Evolutionary conservation across 64 coral and sea anemone species (phyloP).

Genomic region (Pocillopora damicornis): DNA sequence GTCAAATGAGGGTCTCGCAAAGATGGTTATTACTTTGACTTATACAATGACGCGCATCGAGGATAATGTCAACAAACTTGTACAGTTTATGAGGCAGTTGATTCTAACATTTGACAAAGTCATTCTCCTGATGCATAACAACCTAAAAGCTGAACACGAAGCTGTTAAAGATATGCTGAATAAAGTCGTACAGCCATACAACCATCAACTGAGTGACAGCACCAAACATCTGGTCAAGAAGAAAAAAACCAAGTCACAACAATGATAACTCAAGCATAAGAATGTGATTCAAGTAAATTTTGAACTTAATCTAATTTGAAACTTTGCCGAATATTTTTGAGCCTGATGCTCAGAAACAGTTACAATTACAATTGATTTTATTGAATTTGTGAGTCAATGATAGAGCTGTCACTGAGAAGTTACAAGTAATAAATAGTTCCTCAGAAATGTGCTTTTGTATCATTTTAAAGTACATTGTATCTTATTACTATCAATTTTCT

Average conservation of each 20-base stretch:
- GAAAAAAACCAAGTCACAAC: constrained; percentile 41
- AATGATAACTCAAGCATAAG: background rate
- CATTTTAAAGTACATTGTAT: too few species aligned
- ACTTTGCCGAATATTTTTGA: background rate
- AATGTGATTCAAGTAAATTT: constrained; percentile 22
- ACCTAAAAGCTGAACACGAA: constrained; percentile 46
- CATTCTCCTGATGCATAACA: constrained; percentile 71
- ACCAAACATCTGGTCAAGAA: constrained; percentile 64
- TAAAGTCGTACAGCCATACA: constrained; percentile 70
- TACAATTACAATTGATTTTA: background rate
- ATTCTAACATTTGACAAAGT: constrained; percentile 81
- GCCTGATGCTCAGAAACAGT: background rate
- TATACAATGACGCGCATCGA: constrained; percentile 53
- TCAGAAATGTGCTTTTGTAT: background rate
- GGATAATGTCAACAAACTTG: constrained; percentile 62
- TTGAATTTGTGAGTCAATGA: background rate
- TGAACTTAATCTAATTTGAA: background rate
- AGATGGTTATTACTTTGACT: constrained; percentile 50
- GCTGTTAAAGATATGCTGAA: constrained; percentile 87
- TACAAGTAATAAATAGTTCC: background rate
- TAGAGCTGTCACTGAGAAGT: too few species aligned
- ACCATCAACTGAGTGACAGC: constrained; percentile 60
- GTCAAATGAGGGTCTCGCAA: constrained; percentile 50
- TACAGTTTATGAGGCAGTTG: constrained; percentile 73
- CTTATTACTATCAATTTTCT: too few species aligned